Evolutionary conservation across 2,888 invertebrate species (phyloP).

Genomic region (Mesorhabditis spiculigera): DNA sequence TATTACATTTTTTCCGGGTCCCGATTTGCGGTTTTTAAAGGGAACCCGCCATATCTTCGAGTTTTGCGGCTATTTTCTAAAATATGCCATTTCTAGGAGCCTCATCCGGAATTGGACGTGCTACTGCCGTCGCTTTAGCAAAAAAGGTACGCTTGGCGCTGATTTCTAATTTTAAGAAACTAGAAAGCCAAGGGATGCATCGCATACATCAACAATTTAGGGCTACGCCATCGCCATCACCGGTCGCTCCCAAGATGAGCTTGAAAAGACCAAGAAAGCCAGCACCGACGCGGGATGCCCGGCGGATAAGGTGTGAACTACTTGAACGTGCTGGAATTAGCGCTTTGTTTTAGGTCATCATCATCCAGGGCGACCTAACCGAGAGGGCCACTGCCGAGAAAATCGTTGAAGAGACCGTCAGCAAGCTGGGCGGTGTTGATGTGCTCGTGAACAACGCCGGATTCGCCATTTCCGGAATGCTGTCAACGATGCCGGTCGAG

Average conservation of each 20-base stretch:
- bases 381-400: constrained; percentile 21
- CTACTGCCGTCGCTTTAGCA: too few relatives aligned
- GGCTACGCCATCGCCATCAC: background rate
- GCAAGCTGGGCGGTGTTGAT: constrained; percentile 36
- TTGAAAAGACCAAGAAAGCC: background rate
- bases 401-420: constrained; percentile 27
- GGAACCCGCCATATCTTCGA: too few relatives aligned
- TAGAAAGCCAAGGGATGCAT: too few relatives aligned
- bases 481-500: constrained; percentile 19
- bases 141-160: too few relatives aligned
- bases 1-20: too few relatives aligned
- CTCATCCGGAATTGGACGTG: too few relatives aligned
- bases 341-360: constrained; percentile 48
- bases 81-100: too few relatives aligned
- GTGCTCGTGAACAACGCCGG: constrained; percentile 40
- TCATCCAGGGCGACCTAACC: constrained; percentile 59
- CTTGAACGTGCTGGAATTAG: background rate
- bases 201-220: too few relatives aligned
- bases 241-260: background rate
- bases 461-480: constrained; percentile 31
- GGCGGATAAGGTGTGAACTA: background rate
- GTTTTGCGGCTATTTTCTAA: too few relatives aligned
- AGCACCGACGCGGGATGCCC: background rate
- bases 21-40: too few relatives aligned
- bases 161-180: too few relatives aligned